Percentiles rank a stretch among this genome's conserved stretches.
Conservation (phyloP, 2,797 vertebrate species). For the Enteromius radiatus region DNA sequence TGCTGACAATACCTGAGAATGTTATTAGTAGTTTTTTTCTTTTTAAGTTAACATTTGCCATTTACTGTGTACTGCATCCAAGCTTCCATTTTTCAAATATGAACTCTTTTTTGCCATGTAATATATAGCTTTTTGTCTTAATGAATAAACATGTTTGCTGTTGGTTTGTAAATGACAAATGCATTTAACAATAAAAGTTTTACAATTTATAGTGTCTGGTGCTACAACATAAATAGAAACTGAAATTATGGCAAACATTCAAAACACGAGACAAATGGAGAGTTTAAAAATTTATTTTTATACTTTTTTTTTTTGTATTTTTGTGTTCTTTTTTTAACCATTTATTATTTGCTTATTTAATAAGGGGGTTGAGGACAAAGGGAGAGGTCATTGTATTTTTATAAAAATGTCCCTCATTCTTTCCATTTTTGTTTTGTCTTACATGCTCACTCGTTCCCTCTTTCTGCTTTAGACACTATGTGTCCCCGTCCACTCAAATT, state of each 20-base stretch:
- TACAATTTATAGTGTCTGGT: not conserved
- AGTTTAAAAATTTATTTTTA: slow-evolving; percentile 66
- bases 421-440: slow-evolving; percentile 44
- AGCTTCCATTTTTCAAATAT: not conserved
- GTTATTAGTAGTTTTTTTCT: slow-evolving; percentile 52
- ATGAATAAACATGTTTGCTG: not conserved
- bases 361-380: slow-evolving; percentile 57
- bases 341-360: slow-evolving; percentile 76
- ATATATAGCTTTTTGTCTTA: slow-evolving; percentile 22
- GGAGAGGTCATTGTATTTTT: slow-evolving; percentile 53
- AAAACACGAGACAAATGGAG: slow-evolving; percentile 34
- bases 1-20: slow-evolving; percentile 78
- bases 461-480: slow-evolving; percentile 50
- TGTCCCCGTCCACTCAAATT: slow-evolving; percentile 56
- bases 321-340: slow-evolving; percentile 62
- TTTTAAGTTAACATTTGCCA: slow-evolving; percentile 5
- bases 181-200: slow-evolving; percentile 36
- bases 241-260: not conserved
- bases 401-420: slow-evolving; percentile 55
- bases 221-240: not conserved
- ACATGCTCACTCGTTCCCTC: slow-evolving; percentile 48
- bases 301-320: slow-evolving; percentile 55
- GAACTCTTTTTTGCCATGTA: slow-evolving; percentile 19
- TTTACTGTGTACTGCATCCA: not conserved
- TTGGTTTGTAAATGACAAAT: slow-evolving; percentile 19